A percentile compares a stretch with the other conserved stretches of the same genome.
Conservation (phyloP, 2,113 vertebrate genomes). For the Aptenodytes forsteri region DNA sequence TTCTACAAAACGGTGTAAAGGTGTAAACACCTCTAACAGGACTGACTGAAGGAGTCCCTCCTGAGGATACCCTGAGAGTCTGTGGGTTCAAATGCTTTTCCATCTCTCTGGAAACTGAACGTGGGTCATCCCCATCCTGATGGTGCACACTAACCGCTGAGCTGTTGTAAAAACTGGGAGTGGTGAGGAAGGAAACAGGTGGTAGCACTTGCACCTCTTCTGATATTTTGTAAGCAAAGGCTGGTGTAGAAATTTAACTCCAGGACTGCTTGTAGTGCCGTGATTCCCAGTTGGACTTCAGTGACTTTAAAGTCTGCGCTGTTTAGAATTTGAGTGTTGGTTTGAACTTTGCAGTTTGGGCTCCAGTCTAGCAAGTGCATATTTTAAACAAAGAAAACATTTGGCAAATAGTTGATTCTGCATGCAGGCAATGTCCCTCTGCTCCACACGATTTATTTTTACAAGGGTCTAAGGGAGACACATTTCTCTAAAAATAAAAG, state of each 20-base stretch:
- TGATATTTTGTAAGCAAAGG: conserved; percentile 72
- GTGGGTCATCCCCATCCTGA: conserved; percentile 31
- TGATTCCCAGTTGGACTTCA: conserved; percentile 60
- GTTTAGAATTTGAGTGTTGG: conserved; percentile 64
- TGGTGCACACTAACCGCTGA: neutral
- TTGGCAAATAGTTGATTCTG: conserved; percentile 65
- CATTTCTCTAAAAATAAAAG: conserved; percentile 67
- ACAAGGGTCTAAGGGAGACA: conserved; percentile 56
- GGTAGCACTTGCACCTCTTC: conserved; percentile 69
- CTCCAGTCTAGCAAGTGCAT: conserved; percentile 69
- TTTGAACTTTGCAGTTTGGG: conserved; percentile 70
- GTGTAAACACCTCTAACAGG: neutral
- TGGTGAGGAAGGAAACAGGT: conserved; percentile 54
- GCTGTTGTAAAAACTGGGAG: conserved; percentile 57
- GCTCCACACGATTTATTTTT: conserved; percentile 57
- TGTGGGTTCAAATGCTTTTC: neutral
- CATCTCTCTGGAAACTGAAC: neutral
- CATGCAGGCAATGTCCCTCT: conserved; percentile 59
- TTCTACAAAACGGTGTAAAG: neutral
- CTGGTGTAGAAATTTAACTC: conserved; percentile 65
- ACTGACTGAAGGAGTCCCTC: neutral
- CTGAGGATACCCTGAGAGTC: neutral
- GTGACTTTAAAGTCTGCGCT: conserved; percentile 60
- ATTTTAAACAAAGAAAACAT: conserved; percentile 71
- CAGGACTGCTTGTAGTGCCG: conserved; percentile 48